phyloP scores from a whole-genome alignment of 2,888 invertebrate species.

The Scaptomyza caliginosa region DNA sequence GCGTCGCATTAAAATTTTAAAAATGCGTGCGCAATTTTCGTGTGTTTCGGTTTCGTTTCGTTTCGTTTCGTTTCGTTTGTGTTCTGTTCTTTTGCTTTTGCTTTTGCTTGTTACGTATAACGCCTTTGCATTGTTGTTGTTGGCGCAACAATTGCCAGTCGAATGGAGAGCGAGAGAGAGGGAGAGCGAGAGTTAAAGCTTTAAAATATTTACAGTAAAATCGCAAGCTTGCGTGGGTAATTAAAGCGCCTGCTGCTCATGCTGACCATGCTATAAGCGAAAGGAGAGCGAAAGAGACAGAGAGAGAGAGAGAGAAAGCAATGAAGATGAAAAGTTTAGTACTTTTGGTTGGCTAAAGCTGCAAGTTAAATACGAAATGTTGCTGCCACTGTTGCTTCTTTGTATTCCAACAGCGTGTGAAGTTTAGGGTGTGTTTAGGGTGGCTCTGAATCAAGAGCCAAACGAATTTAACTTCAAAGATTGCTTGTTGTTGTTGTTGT shows the following conservation, averaged over 20 bases:
- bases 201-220: constrained; percentile 39
- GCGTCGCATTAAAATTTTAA: constrained; percentile 71
- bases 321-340: not conserved
- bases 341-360: constrained; percentile 36
- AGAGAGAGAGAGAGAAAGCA: not conserved
- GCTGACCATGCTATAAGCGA: constrained; percentile 5
- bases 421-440: constrained; percentile 5
- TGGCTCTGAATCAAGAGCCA: constrained; percentile 48
- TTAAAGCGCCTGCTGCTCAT: constrained; percentile 40
- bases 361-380: constrained; percentile 49
- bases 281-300: not conserved
- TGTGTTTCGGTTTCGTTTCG: constrained; percentile 13
- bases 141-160: constrained; percentile 63
- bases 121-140: constrained; percentile 46
- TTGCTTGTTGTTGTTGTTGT: constrained; percentile 39
- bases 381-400: constrained; percentile 42
- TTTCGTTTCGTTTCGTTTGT: constrained; percentile 15
- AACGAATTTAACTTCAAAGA: constrained; percentile 49
- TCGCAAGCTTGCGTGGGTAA: constrained; percentile 35
- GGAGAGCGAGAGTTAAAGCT: constrained; percentile 37
- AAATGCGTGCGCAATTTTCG: constrained; percentile 58
- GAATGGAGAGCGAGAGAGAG: constrained; percentile 12
- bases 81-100: constrained; percentile 2
- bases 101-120: constrained; percentile 38
- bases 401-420: constrained; percentile 15